A percentile compares a stretch with the other conserved stretches of the same genome.
These are phyloP conservation scores for Agapostemon virescens DNA, from an alignment of 2,888 invertebrate genomes.

Conservation along the genomic window DNA sequence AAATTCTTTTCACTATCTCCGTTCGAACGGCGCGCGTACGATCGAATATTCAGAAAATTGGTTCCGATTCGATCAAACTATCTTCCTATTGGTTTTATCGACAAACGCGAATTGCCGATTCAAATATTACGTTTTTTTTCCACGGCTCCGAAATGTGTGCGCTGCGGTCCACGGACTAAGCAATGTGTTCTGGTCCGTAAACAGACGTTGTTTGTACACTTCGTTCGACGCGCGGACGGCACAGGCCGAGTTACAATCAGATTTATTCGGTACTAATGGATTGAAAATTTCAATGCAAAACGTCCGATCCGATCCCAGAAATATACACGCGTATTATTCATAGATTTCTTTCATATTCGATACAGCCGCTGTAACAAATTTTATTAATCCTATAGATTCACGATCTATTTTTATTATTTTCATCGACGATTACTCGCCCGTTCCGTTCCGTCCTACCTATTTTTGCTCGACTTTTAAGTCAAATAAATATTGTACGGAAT, in stretches of 20 bases:
- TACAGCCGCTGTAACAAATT: no score
- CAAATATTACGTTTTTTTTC: background rate
- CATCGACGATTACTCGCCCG: no score
- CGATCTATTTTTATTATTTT: no score
- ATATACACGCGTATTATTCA: background rate
- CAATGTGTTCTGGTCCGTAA: conserved; percentile 1
- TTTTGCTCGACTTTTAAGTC: no score
- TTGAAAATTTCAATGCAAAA: background rate
- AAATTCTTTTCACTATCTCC: conserved; percentile 26
- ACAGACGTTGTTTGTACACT: background rate
- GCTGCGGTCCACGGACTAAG: background rate
- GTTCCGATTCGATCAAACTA: background rate
- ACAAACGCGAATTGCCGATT: background rate
- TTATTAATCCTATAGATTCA: no score
- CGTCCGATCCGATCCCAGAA: background rate
- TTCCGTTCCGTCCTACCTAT: no score
- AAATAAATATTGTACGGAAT: no score
- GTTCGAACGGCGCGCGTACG: background rate
- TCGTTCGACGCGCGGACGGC: background rate
- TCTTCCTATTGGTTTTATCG: conserved; percentile 9
- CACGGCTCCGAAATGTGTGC: background rate
- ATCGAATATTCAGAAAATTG: background rate
- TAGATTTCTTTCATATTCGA: background rate
- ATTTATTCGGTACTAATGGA: background rate
- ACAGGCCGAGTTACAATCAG: background rate